Base-by-base conservation (phyloP, 2,797 vertebrate species). In the Epinephelus awoara region DNA sequence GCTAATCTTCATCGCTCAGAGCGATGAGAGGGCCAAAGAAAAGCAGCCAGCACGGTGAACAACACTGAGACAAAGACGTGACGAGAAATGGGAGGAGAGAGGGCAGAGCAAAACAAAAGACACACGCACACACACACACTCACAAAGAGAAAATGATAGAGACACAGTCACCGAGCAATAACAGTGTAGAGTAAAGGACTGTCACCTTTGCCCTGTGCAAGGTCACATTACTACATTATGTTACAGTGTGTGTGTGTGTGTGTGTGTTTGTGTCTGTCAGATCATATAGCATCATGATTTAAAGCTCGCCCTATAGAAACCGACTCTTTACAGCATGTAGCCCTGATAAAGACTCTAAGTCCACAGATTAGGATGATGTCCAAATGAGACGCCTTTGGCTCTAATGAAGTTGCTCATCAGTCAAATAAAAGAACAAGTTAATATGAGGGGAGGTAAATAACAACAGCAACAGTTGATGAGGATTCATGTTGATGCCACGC, bases 1-100 rank as follows among this genome's bases (percentile, higher is more conserved):
- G 78, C 88, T 94, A 94, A 94, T 95, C 94, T 94, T 90, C 85
- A 88, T 88, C 82, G 92, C 88, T 91, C 89, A 80, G 82, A 89
- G 88, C 80, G 67, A 92, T 80, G 88, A 92, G 89, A 87, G 76
- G 77, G 80, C 75, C 75, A 67, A 83, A 86, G 87, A 92, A 92
- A 84, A 89, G 80, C 75, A 72, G 82, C 47, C 58, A 42, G 68
- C 77, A 34, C 46, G 66, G 75, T 25, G 76, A 88, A 91, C 80
- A 90, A 89, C 85, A 77, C 62, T 27, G 85, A 92, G 84, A 94
- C 91, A 93, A 93, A 94, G 90, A 87, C 51, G 76, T 80, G 90
- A 91, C 44, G 46, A 85, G 68, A 72, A 67, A 69, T 52, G 70
- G 68, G 79, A 81, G 64, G 80, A 89, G 81, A 66, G 38, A 49